These are phyloP conservation scores for Parelbella ahira DNA, from an alignment of 2,888 invertebrate species.

Conservation along the genomic window DNA sequence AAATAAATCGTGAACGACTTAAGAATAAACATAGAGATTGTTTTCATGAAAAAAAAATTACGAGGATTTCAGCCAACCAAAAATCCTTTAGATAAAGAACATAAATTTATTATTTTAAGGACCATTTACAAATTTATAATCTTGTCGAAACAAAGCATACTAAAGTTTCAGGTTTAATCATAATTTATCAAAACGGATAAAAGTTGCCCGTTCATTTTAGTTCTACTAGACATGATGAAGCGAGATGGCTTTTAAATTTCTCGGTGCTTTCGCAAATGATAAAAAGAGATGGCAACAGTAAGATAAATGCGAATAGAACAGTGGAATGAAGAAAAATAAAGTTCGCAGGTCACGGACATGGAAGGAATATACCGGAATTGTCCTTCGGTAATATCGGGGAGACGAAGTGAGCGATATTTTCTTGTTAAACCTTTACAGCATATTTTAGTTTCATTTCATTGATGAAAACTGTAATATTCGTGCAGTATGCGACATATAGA, in stretches of 20 bases:
- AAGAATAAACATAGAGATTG: no score
- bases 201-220: slow-evolving; percentile 44
- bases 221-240: slow-evolving; percentile 35
- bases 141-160: no score
- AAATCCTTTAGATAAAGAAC: no score
- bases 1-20: no score
- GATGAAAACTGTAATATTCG: no score
- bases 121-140: no score
- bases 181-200: slow-evolving; percentile 36
- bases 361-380: slow-evolving; percentile 37
- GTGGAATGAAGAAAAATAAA: slow-evolving; percentile 53
- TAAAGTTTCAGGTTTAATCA: slow-evolving; percentile 10
- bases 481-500: no score
- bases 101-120: no score
- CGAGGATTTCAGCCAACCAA: no score
- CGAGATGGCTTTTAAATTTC: slow-evolving; percentile 29
- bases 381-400: slow-evolving; percentile 39
- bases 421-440: no score
- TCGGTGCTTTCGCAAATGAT: slow-evolving; percentile 10
- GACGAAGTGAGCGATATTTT: slow-evolving; percentile 26
- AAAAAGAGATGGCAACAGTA: slow-evolving; percentile 34
- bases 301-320: slow-evolving; percentile 46
- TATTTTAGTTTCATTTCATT: no score
- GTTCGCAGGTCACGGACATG: slow-evolving; percentile 37
- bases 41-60: no score